Base-by-base conservation (phyloP, 2,888 invertebrate species). In the Phyllotreta cruciferae region DNA sequence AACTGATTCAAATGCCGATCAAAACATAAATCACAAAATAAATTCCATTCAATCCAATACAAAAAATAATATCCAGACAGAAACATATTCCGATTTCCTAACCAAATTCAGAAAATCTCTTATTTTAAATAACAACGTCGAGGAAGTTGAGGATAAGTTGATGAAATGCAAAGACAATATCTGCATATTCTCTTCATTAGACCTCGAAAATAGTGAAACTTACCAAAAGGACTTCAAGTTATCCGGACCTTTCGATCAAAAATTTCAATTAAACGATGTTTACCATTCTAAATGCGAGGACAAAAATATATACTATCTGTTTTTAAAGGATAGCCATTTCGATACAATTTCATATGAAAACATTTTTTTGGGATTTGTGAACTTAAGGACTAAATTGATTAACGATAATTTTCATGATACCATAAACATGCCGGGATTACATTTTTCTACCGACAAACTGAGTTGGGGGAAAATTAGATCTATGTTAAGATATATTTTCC, bases 401-500 rank as follows among this genome's bases (percentile, higher is more conserved):
- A 8, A 2, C 4, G 45, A 45, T 10, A 45, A 45, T 7, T 24
- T 24, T 24, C 8, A 11, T 1, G 8, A 9, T 9, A 8, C 10
- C 2, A 1, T 45, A 2, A 11, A 11, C 5, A 45, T 45, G 11
- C 45, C 45, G 1, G 6, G 5, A 45, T 13, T 45, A 8, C 45
- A 45, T 1, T 45, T 45, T 45, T 45, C n/a, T 14, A 10, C 8
- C 6, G 45, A 45, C 2, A 45, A 45, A 11, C 45, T 45, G 13
- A 45, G 11, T 11, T 45, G 45, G 45, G 1, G 6, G 7, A 45
- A 45, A 45, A 45, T 45, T 45, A 9, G 45, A 45, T 45, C 45
- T 2, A 45, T 45, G 45, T 5, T 45, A 8, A 45, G 45, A 45
- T 45, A 45, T 45, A 45, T 45, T 45, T 45, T 45, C 13, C 9